Conservation (phyloP, 1,140 invertebrate genomes). For the Atta texana region DNA sequence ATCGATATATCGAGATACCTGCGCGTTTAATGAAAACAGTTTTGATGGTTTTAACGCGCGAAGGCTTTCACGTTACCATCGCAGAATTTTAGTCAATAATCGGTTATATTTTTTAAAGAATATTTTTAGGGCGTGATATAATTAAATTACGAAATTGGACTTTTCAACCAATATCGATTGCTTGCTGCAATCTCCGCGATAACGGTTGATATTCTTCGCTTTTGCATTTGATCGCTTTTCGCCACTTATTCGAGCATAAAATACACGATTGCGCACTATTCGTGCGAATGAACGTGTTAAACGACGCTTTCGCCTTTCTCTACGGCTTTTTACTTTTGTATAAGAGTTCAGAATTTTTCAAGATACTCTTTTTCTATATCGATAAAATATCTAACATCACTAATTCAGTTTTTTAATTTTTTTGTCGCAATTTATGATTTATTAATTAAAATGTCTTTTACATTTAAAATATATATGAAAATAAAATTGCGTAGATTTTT, state of each 20-base stretch:
- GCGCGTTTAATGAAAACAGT: background rate
- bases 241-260: conserved; percentile 31
- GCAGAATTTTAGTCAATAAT: background rate
- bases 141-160: conserved; percentile 30
- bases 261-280: conserved; percentile 55
- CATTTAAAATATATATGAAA: background rate
- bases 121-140: conserved; percentile 16
- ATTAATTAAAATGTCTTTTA: background rate
- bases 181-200: conserved; percentile 24
- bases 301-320: conserved; percentile 21
- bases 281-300: conserved; percentile 56
- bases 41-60: background rate
- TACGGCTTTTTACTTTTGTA: conserved; percentile 33
- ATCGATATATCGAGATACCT: conserved; percentile 18
- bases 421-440: background rate
- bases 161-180: conserved; percentile 42
- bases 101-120: conserved; percentile 4
- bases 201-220: conserved; percentile 36
- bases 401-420: background rate
- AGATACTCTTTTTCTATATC: background rate
- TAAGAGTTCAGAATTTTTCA: conserved; percentile 36
- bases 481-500: background rate
- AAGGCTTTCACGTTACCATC: conserved; percentile 16
- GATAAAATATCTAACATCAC: background rate
- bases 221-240: conserved; percentile 52